Percentiles rank a stretch among this genome's conserved stretches.
Conservation (phyloP, 2,888 invertebrate genomes). For the Luffia ferchaultella region DNA sequence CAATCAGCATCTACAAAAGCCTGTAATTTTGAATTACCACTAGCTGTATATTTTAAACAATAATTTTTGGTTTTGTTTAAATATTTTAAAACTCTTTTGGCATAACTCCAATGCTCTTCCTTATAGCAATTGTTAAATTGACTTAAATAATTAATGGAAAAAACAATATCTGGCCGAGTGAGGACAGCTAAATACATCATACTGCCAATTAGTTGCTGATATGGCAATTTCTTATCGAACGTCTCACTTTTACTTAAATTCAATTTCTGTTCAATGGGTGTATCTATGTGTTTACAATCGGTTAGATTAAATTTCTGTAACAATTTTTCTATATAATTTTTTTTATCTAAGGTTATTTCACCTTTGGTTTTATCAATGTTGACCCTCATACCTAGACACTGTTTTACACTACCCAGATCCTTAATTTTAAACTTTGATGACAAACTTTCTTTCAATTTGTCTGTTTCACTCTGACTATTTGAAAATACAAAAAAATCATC, state of each 20-base stretch:
- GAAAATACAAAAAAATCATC: conserved; percentile 6
- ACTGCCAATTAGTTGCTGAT: conserved; percentile 12
- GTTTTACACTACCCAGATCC: background rate
- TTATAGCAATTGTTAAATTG: conserved; percentile 11
- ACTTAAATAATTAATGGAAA: conserved; percentile 1
- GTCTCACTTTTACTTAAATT: background rate
- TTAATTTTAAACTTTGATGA: conserved; percentile 1
- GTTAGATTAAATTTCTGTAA: conserved; percentile 1
- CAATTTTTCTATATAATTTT: conserved; percentile 5
- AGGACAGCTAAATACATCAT: conserved; percentile 11
- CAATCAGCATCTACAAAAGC: conserved; percentile 21
- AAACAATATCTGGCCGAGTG: conserved; percentile 5
- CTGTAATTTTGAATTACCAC: conserved; percentile 9
- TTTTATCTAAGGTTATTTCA: conserved; percentile 1
- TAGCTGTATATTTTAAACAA: conserved; percentile 14
- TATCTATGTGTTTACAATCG: background rate
- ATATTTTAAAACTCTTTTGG: conserved; percentile 16
- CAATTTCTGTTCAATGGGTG: conserved; percentile 1
- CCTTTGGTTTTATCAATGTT: background rate
- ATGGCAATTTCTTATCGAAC: background rate
- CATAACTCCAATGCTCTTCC: conserved; percentile 15
- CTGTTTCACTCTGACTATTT: conserved; percentile 3
- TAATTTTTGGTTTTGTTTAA: conserved; percentile 14
- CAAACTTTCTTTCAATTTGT: conserved; percentile 3
- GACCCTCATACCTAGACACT: conserved; percentile 4